Base-by-base conservation (phyloP, 2,888 invertebrate species). In the Drosophila helvetica region DNA sequence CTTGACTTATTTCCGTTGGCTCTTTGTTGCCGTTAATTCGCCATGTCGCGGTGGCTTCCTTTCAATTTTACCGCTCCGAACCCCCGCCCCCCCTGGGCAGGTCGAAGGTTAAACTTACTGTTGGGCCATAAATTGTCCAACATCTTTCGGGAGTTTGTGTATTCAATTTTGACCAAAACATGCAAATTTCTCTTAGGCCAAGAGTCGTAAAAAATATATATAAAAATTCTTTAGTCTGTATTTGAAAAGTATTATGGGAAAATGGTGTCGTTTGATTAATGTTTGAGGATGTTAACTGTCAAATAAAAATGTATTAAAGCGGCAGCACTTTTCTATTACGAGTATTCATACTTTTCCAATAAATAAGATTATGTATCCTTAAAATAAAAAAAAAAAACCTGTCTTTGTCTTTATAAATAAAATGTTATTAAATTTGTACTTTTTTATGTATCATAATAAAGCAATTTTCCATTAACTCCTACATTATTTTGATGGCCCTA, bases 21-120 rank as follows among this genome's bases (percentile, higher is more conserved):
- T 63, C 42, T 71, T 71, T 52, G 47, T 54, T 70, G 59, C 46
- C 54, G 72, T 56, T 77, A 79, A 81, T 81, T 79, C 67, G 52
- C 27, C 60, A 63, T 61, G 19, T 72, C 63, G 55, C 25, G 66
- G 61, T 43, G 48, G 47, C 65, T 51, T 27, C 45, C 69, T 64
- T 78, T 71, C 53, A 60, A 74, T 65, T 74, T 55, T 19, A 43
- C 60, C 52, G 7, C 38, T 7, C 38, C 38, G 0, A 38, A 15
- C 2, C 38, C 38, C 38, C 22, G 4, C 38, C 38, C 38, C 38
- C 22, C 5, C 38, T 15, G 5, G 38, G 38, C 38, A 1, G 12
- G 38, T 45, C 38, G 19, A 52, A 50, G 19, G n/a, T 27, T 33
- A 30, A 73, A 71, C 59, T 57, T 59, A 73, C 65, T 55, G 58